Conservation (phyloP, 2,797 vertebrate species). For the Melanogrammus aeglefinus region DNA sequence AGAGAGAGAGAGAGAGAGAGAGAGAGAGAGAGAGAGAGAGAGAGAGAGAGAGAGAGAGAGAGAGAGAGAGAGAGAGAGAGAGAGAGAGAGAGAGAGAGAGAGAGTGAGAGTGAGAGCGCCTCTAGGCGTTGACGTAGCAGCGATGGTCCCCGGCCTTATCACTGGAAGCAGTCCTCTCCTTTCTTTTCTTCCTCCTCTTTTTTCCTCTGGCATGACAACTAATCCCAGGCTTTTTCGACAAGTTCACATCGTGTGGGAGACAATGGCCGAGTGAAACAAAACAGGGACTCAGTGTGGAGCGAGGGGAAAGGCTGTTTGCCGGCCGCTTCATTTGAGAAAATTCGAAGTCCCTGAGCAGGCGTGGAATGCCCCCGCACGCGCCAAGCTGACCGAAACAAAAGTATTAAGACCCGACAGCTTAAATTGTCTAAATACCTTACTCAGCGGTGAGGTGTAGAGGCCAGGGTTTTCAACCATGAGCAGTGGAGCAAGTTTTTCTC, state of each 20-base stretch:
- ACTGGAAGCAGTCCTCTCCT: slow-evolving; percentile 50
- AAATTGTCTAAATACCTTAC: neutral
- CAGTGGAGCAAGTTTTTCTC: neutral
- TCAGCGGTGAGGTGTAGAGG: neutral
- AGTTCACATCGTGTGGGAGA: slow-evolving; percentile 34
- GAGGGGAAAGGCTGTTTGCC: slow-evolving; percentile 23
- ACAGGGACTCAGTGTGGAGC: neutral
- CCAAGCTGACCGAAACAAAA: neutral
- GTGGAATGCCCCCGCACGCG: too few species aligned
- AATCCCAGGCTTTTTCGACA: slow-evolving; percentile 36
- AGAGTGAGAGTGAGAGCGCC: slow-evolving; percentile 6
- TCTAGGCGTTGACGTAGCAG: slow-evolving; percentile 18
- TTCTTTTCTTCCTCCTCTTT: neutral
- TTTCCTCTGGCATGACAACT: slow-evolving; percentile 32
- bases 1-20: slow-evolving; percentile 4
- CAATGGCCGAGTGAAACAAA: slow-evolving; percentile 26
- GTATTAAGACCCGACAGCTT: neutral
- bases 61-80: neutral
- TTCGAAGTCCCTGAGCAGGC: neutral
- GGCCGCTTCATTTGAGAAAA: slow-evolving; percentile 3
- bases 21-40: neutral
- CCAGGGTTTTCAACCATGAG: neutral
- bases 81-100: neutral
- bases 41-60: slow-evolving; percentile 9
- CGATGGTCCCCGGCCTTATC: slow-evolving; percentile 57